Conservation (phyloP, 1,140 invertebrate species). For the Thaumetopoea pityocampa region DNA sequence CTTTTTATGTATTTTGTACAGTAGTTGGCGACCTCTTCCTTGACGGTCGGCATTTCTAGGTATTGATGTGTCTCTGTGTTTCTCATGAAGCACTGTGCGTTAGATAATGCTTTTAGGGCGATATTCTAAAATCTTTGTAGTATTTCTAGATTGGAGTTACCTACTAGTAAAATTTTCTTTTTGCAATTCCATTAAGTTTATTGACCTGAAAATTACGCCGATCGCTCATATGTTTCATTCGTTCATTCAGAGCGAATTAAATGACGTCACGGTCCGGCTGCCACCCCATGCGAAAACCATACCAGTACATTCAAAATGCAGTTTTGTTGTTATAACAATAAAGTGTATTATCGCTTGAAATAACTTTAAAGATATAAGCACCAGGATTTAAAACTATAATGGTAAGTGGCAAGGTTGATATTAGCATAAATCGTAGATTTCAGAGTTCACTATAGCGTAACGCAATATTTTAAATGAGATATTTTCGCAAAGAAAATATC, state of each 20-base stretch:
- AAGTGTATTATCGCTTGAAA: constrained; percentile 6
- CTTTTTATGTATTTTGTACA: background rate
- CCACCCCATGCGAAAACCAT: constrained; percentile 28
- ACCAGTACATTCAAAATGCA: constrained; percentile 1
- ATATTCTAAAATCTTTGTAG: background rate
- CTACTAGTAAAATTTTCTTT: too few species aligned
- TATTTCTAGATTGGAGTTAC: constrained; percentile 1
- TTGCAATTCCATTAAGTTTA: constrained; percentile 21
- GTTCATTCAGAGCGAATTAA: constrained; percentile 33
- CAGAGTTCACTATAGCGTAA: constrained; percentile 11
- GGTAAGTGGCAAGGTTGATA: constrained; percentile 1
- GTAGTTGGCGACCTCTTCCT: constrained; percentile 4
- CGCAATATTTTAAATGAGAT: constrained; percentile 22
- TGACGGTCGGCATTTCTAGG: constrained; percentile 5
- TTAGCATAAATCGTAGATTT: constrained; percentile 2
- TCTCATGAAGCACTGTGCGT: constrained; percentile 4
- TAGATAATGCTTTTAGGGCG: background rate
- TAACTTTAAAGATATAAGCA: constrained; percentile 1
- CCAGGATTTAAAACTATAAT: constrained; percentile 3
- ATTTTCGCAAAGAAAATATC: constrained; percentile 25
- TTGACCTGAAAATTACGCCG: constrained; percentile 31
- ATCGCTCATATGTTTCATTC: constrained; percentile 32
- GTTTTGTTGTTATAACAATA: background rate
- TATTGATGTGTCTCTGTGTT: constrained; percentile 5
- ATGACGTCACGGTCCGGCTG: constrained; percentile 32